These are phyloP conservation scores for Apotomis capreana DNA, from an alignment of 2,888 invertebrate genomes.

Conservation along the genomic window DNA sequence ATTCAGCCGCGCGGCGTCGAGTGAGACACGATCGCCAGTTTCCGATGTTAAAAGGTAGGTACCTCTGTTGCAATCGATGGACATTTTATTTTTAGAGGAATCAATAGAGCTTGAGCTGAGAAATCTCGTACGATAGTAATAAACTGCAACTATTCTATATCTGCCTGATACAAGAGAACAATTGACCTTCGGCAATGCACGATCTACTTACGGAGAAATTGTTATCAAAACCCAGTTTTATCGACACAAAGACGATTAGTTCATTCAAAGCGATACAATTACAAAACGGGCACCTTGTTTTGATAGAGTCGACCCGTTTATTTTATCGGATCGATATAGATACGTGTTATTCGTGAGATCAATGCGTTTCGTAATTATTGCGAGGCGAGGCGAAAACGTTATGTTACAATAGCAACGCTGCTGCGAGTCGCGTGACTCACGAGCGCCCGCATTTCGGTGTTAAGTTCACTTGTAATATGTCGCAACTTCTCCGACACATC, in stretches of 20 bases:
- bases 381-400: constrained; percentile 40
- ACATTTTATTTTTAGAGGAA: constrained; percentile 47
- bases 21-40: constrained; percentile 26
- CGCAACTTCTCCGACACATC: constrained; percentile 58
- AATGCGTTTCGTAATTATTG: constrained; percentile 39
- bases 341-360: constrained; percentile 37
- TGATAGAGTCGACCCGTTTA: constrained; percentile 19
- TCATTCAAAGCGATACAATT: constrained; percentile 10
- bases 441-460: constrained; percentile 59
- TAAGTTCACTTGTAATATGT: constrained; percentile 64
- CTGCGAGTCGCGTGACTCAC: constrained; percentile 53
- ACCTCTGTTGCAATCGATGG: constrained; percentile 12
- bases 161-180: constrained; percentile 4
- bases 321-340: constrained; percentile 26
- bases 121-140: constrained; percentile 6
- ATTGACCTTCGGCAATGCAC: constrained; percentile 47
- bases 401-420: constrained; percentile 40
- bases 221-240: constrained; percentile 53
- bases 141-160: constrained; percentile 1
- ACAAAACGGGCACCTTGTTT: constrained; percentile 5
- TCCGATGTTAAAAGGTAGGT: constrained; percentile 32
- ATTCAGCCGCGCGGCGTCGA: constrained; percentile 33
- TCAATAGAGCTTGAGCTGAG: constrained; percentile 51
- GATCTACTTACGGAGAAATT: constrained; percentile 55
- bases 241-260: constrained; percentile 40